These are phyloP conservation scores for Mellilla xanthometata DNA, from an alignment of 2,888 invertebrate genomes.

Conservation along the genomic window DNA sequence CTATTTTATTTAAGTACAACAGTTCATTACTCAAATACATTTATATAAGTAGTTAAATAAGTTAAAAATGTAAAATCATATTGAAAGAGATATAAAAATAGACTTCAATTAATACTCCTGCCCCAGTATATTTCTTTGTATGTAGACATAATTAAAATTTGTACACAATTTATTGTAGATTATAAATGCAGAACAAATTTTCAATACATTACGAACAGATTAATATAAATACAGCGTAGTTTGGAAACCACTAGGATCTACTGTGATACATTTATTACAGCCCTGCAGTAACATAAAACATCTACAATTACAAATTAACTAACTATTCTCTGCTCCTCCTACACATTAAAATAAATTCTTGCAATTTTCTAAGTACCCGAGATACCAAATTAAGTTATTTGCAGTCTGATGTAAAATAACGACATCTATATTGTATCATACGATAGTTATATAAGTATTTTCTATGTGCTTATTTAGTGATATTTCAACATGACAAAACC, in stretches of 20 bases:
- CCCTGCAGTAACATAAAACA: conserved; percentile 4
- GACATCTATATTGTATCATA: too few relatives aligned
- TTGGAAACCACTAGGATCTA: neutral
- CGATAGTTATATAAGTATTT: conserved; percentile 16
- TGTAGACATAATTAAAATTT: neutral
- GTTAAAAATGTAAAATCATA: neutral
- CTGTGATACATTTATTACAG: neutral
- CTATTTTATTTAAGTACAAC: neutral
- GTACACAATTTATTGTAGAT: neutral
- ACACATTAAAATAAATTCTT: conserved; percentile 13
- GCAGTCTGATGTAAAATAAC: too few relatives aligned
- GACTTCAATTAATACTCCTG: neutral
- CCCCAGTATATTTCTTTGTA: neutral
- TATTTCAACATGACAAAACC: conserved; percentile 26
- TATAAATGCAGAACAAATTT: neutral
- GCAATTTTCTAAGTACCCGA: conserved; percentile 11
- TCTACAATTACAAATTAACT: neutral
- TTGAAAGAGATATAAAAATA: neutral
- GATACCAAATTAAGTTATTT: too few relatives aligned
- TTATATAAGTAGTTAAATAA: neutral
- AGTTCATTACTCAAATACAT: too few relatives aligned
- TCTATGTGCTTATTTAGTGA: conserved; percentile 29
- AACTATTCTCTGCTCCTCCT: neutral
- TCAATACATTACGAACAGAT: too few relatives aligned
- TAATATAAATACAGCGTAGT: too few relatives aligned